phyloP scores from a whole-genome alignment of 2,888 invertebrate genomes.

The Bombylius major region DNA sequence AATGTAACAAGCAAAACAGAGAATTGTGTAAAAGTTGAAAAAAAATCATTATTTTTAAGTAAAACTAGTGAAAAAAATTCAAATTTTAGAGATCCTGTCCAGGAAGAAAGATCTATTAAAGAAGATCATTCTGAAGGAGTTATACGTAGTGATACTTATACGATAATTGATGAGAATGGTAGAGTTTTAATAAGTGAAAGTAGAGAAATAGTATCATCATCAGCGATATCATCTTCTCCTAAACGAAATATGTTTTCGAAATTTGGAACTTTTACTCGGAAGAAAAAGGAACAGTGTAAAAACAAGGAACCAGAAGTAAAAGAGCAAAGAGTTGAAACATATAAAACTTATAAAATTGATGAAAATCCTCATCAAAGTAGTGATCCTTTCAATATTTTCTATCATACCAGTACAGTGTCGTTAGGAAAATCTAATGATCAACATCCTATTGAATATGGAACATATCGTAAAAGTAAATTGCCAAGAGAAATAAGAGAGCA shows the following conservation, averaged over 20 bases:
- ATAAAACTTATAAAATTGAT: too few relatives aligned
- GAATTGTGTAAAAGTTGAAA: neutral
- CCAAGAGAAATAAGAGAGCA: slow-evolving; percentile 26
- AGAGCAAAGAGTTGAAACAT: too few relatives aligned
- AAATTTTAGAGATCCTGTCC: too few relatives aligned
- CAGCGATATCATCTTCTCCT: neutral
- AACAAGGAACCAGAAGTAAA: slow-evolving; percentile 4
- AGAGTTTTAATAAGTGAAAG: neutral
- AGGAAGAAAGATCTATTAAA: neutral
- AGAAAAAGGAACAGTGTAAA: slow-evolving; percentile 21
- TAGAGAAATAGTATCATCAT: neutral
- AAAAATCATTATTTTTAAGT: too few relatives aligned
- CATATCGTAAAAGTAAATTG: slow-evolving; percentile 29
- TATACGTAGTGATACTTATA: slow-evolving; percentile 32
- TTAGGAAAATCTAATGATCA: neutral
- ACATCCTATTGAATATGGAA: slow-evolving; percentile 23
- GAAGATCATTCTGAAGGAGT: slow-evolving; percentile 18
- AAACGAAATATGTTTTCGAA: slow-evolving; percentile 30
- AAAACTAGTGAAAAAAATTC: too few relatives aligned
- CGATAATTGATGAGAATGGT: slow-evolving; percentile 20
- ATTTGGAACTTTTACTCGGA: slow-evolving; percentile 32
- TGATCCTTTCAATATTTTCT: slow-evolving; percentile 32
- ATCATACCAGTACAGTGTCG: slow-evolving; percentile 13
- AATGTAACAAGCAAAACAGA: slow-evolving; percentile 12
- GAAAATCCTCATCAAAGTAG: neutral